Evolutionary conservation across 1,140 invertebrate genomes (phyloP).

Genomic region (Bombus pascuorum): DNA sequence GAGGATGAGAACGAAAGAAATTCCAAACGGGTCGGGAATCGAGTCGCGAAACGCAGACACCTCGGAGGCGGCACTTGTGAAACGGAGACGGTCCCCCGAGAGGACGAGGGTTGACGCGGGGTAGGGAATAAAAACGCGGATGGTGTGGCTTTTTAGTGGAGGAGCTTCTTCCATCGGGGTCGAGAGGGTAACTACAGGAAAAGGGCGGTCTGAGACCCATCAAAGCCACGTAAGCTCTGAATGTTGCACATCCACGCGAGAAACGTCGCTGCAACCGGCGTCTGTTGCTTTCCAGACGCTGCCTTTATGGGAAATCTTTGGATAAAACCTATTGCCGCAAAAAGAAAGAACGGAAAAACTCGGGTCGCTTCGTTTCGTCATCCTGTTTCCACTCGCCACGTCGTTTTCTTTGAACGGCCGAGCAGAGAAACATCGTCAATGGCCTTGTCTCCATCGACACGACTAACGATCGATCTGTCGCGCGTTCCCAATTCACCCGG

Average conservation of each 20-base stretch:
- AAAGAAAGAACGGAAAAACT: not conserved
- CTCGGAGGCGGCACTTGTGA: constrained; percentile 1
- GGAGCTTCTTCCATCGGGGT: constrained; percentile 46
- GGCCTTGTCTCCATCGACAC: no score
- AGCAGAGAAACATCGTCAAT: no score
- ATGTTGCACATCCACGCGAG: constrained; percentile 69
- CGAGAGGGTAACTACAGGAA: constrained; percentile 71
- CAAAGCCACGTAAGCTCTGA: constrained; percentile 75
- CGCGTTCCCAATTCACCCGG: not conserved
- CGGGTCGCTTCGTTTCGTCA: not conserved
- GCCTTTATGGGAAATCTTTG: constrained; percentile 63
- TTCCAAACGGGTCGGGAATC: constrained; percentile 3
- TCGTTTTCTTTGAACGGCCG: no score
- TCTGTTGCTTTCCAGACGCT: constrained; percentile 71
- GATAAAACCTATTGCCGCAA: constrained; percentile 44
- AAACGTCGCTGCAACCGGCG: constrained; percentile 56
- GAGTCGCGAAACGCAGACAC: constrained; percentile 28
- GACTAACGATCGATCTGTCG: not conserved
- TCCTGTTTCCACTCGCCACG: no score
- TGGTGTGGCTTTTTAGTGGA: constrained; percentile 62
- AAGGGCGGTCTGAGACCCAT: constrained; percentile 77
- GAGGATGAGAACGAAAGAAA: not conserved
- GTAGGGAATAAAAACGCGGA: constrained; percentile 58
- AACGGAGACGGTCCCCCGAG: constrained; percentile 41
- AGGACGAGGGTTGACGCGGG: not conserved